Evolutionary conservation across 2,113 vertebrate species (phyloP), one percentile per base, ranked within the genome.

Genomic region (Hyperoodon ampullatus): DNA sequence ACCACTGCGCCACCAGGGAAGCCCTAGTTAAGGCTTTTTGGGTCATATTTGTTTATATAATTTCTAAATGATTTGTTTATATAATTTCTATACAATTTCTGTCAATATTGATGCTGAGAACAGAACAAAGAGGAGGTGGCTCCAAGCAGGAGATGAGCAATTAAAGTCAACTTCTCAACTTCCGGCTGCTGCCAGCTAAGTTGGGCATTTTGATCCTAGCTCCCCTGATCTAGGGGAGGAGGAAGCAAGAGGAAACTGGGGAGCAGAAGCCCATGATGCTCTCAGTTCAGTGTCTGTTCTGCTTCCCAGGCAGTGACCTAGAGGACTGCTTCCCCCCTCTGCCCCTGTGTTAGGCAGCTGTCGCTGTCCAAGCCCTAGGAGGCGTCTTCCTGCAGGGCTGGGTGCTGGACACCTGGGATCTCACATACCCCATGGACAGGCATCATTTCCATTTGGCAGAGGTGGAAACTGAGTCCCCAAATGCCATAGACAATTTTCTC

Each of bases 31-130:
- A 94, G 86, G 47, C 58, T 35, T 86, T 70, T 44, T 23, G 28
- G 39, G 30, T 50, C 23, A 10, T 78, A 30, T 47, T 58, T 35
- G 15, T 80, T 35, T 24, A 47, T 21, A 55, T 89, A 50, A 66
- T 77, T 96, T 92, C 39, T 81, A 39, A 53, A 53, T 53, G 53
- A 53, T 53, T 53, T 53, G 53, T 63, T 63, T 28, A 19, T 53
- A 44, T 89, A 50, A 71, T 82, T 96, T 91, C 35, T 81, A 39
- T 53, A 53, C 5, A 53, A 16, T 53, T 53, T 16, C 60, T 12
- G 5, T 91, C 44, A 71, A n/a, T 53, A 92, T 86, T 4, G 28
- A 68, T 91, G 83, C 55, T 26, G 61, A n/a, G 81, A 95, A 35
- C 42, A 72, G 53, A 91, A 44, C 0, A 1, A 58, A 60, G 53